These are phyloP conservation scores for Eubasilissa splendida DNA, from an alignment of 2,888 invertebrate genomes.

Conservation along the genomic window DNA sequence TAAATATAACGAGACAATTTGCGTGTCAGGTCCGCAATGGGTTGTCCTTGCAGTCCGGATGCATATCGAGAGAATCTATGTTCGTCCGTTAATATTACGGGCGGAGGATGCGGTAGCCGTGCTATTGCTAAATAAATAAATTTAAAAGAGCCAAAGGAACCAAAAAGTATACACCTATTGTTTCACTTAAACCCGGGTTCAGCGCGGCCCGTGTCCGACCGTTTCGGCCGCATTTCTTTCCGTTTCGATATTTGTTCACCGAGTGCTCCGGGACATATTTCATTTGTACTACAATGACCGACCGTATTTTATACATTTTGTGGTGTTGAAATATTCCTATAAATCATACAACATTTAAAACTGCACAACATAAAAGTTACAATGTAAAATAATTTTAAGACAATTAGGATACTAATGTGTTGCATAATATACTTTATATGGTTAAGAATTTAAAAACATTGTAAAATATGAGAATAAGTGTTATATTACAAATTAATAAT, in stretches of 20 bases:
- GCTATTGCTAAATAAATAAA: slow-evolving; percentile 56
- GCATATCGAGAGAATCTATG: slow-evolving; percentile 56
- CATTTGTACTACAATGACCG: no score
- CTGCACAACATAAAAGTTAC: no score
- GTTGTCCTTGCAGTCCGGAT: slow-evolving; percentile 35
- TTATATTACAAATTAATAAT: no score
- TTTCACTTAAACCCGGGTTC: slow-evolving; percentile 26
- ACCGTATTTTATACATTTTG: no score
- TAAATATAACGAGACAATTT: no score
- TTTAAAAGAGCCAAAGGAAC: slow-evolving; percentile 46
- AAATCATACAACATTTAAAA: no score
- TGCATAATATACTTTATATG: no score
- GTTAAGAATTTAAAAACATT: no score
- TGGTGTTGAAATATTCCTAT: no score
- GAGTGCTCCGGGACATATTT: slow-evolving; percentile 23
- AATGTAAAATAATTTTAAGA: no score
- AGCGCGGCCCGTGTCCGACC: slow-evolving; percentile 8
- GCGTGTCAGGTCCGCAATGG: neutral
- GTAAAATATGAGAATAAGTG: no score
- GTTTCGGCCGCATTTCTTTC: slow-evolving; percentile 6
- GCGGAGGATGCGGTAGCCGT: slow-evolving; percentile 51
- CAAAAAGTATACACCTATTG: slow-evolving; percentile 50
- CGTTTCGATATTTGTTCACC: slow-evolving; percentile 28
- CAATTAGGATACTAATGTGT: no score
- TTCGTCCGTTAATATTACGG: slow-evolving; percentile 54